Evolutionary conservation across 92 coral and sea anemone species (phyloP), one percentile per base, ranked within the genome.

Genomic region (Zoanthus solanderi): DNA sequence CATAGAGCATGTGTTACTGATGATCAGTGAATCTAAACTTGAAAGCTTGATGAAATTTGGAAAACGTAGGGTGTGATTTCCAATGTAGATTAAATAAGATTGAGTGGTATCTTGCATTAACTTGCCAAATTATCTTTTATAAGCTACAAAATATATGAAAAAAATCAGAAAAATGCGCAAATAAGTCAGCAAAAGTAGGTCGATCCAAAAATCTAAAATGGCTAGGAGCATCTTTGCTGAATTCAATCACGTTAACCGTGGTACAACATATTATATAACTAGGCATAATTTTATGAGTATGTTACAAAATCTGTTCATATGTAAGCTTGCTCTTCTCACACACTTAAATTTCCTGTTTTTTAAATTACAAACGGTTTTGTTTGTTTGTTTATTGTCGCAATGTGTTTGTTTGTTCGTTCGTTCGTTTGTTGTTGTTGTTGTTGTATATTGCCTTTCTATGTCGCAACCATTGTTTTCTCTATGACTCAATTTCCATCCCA

Each of bases 401-500:
- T 34, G 42, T 34, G 42, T 34, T 34, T 34, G 3, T 28, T 47
- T 50, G 29, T 18, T 54, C 5, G 50, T 77, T 54, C 32, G 52
- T 77, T 28, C 23, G 6, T 13, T 32, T 31, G 30, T 50, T 76
- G 63, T 30, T 75, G 58, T 76, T 47, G n/a, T 14, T 77, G 7
- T 4, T 54, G 65, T 53, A 37, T 37, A 37, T 37, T 37, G 29
- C 14, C 23, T 16, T 3, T 76, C 46, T 50, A 23, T 46, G 13
- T 5, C 15, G 52, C 28, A 5, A 4, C 2, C 9, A 3, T 47
- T 46, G 31, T 75, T n/a, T 10, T 56, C 2, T n/a, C 9, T 54
- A 42, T 81, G 76, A 75, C 56, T 79, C 37, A 60, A 72, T 74
- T 78, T 53, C 50, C 78, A 78, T 46, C 31, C 88, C 83, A 23